These are phyloP conservation scores for Danionella dracula DNA, from an alignment of 2,797 vertebrate species.

Conservation along the genomic window DNA sequence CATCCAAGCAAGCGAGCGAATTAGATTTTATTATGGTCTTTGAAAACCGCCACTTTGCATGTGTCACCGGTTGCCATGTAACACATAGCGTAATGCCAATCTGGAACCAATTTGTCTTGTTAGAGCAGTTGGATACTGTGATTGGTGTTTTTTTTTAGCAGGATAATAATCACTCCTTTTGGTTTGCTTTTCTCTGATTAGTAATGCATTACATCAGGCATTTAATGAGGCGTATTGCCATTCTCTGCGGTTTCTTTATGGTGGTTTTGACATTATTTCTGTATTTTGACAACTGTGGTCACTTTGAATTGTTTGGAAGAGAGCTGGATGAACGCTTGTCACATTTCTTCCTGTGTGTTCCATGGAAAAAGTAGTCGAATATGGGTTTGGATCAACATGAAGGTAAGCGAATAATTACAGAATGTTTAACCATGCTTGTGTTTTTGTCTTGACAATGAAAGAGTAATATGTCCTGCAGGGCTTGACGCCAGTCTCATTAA, in stretches of 20 bases:
- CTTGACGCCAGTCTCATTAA: conserved; percentile 4
- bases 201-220: neutral
- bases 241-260: neutral
- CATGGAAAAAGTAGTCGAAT: neutral
- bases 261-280: neutral
- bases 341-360: neutral
- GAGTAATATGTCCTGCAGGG: conserved; percentile 5
- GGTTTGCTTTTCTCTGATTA: neutral
- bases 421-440: neutral
- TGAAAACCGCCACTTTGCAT: too few relatives aligned
- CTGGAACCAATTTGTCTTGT: too few relatives aligned
- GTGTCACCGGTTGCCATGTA: too few relatives aligned
- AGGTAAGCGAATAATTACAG: neutral
- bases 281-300: neutral
- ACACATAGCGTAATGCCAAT: too few relatives aligned
- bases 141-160: too few relatives aligned
- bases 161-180: neutral
- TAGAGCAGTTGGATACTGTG: too few relatives aligned
- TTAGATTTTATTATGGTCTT: too few relatives aligned
- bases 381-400: conserved; percentile 3
- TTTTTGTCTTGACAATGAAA: conserved; percentile 9
- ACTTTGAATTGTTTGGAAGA: neutral
- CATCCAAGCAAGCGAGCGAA: too few relatives aligned
- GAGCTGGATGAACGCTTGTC: neutral
- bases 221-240: neutral